Base-by-base conservation (phyloP, 2,797 vertebrate genomes). In the Paratrypauchen microcephalus region DNA sequence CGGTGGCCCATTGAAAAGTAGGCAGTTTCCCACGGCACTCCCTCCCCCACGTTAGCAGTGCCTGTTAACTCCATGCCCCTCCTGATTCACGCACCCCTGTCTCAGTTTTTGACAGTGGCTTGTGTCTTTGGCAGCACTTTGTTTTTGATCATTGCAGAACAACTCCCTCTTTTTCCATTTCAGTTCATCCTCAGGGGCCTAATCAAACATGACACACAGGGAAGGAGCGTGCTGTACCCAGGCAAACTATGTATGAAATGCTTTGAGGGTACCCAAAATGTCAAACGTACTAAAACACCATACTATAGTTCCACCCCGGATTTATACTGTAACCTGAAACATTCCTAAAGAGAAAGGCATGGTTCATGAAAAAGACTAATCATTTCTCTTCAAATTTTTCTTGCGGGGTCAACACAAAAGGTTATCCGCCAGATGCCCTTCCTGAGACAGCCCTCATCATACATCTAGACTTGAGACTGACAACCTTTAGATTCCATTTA, bases 1-100 rank as follows among this genome's bases (percentile, higher is more conserved):
- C 85, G 2, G 65, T 11, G 30, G 28, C 36, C 66, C 77, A 81
- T 89, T 88, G 84, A 89, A 71, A 48, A 82, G 52, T n/a, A 21
- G 75, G 74, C 70, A 32, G 72, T 82, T 92, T 92, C 91, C 92
- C 91, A 92, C 86, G 87, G 77, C 72, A 65, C 8, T 50, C 62
- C 68, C 73, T 58, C 80, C 77, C 36, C 52, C 47, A 32, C 12
- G 18, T 60, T 30, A 18, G 16, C 26, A 5, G 61, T 32, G n/a
- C n/a, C 30, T 9, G 65, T 54, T 72, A 64, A 45, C 72, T 47
- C 61, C 16, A 48, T 0, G 8, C 66, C 73, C 74, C 70, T 68
- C 74, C 82, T 55, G 12, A 8, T n/a, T 80, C 70, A 68, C 71
- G 0, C 55, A 26, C 72, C 63, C 19, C 26, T 61, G 72, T 80